A percentile compares a stretch with the other conserved stretches of the same genome.
Conservation (phyloP, 1,140 invertebrate species). For the Drosophila grimshawi region DNA sequence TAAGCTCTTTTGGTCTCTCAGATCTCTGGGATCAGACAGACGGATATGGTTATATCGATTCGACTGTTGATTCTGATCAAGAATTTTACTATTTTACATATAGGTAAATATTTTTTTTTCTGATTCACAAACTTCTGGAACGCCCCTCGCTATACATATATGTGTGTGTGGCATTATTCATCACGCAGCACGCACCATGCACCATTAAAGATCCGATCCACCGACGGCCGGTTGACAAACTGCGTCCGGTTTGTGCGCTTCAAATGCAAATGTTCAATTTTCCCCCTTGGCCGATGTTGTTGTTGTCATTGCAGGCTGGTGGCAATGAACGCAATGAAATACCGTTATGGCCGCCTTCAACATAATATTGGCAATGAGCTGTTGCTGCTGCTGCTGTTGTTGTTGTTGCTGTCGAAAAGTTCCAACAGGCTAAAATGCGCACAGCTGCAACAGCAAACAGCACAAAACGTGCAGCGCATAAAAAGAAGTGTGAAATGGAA, state of each 20-base stretch:
- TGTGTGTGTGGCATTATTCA: not conserved
- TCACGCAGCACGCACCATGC: constrained; percentile 60
- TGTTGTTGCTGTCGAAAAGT: constrained; percentile 36
- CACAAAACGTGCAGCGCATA: constrained; percentile 50
- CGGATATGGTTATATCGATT: too few species aligned
- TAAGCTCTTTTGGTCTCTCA: too few species aligned
- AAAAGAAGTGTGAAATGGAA: constrained; percentile 62
- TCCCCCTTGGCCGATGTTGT: constrained; percentile 17
- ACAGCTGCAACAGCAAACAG: constrained; percentile 45
- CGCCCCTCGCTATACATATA: not conserved
- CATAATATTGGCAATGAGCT: constrained; percentile 62
- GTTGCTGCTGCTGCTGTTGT: constrained; percentile 9
- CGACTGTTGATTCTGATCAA: too few species aligned
- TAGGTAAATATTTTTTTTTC: too few species aligned
- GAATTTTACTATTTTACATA: too few species aligned
- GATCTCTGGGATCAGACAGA: too few species aligned
- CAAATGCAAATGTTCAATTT: constrained; percentile 69
- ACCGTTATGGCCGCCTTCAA: constrained; percentile 53
- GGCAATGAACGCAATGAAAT: constrained; percentile 47
- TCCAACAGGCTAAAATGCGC: constrained; percentile 42
- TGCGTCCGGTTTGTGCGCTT: constrained; percentile 76
- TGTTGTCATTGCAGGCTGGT: constrained; percentile 25
- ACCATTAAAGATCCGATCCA: constrained; percentile 67
- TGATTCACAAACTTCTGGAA: too few species aligned
- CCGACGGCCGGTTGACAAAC: constrained; percentile 66